phyloP scores from a whole-genome alignment of 1,140 invertebrate genomes.

The Tetramorium simillimum region DNA sequence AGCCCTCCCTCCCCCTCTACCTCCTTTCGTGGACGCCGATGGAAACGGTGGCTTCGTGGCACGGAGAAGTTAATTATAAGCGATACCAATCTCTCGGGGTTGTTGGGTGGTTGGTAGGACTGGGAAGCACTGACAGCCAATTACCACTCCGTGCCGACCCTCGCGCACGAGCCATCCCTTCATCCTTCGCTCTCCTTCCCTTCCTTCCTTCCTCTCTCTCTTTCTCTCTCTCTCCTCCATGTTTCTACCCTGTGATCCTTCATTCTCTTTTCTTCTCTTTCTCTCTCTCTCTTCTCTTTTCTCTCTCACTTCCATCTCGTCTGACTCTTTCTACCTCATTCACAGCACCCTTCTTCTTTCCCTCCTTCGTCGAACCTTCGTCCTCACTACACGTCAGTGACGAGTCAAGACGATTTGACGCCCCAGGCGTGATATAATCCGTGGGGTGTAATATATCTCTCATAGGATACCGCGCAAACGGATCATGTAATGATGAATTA shows the following conservation, averaged over 20 bases:
- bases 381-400: conserved; percentile 45
- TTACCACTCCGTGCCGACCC: conserved; percentile 84
- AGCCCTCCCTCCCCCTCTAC: neutral
- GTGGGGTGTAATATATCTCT: conserved; percentile 1
- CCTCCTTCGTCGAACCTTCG: conserved; percentile 4
- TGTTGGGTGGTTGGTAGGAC: conserved; percentile 83
- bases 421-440: conserved; percentile 35
- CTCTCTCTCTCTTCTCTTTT: neutral
- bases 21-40: conserved; percentile 70
- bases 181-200: conserved; percentile 13
- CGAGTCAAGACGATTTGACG: conserved; percentile 40
- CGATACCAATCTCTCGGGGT: conserved; percentile 86
- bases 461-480: neutral
- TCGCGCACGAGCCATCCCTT: conserved; percentile 76
- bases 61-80: conserved; percentile 87
- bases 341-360: conserved; percentile 18
- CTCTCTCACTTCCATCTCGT: conserved; percentile 7
- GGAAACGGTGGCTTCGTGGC: conserved; percentile 85
- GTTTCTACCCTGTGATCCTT: neutral
- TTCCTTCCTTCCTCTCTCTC: conserved; percentile 3
- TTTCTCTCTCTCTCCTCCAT: conserved; percentile 13
- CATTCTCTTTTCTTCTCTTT: conserved; percentile 10
- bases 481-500: neutral
- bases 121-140: conserved; percentile 86
- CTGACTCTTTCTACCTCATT: conserved; percentile 40